Conservation (phyloP, 2,797 vertebrate species). For the Brachyalestes nurse region DNA sequence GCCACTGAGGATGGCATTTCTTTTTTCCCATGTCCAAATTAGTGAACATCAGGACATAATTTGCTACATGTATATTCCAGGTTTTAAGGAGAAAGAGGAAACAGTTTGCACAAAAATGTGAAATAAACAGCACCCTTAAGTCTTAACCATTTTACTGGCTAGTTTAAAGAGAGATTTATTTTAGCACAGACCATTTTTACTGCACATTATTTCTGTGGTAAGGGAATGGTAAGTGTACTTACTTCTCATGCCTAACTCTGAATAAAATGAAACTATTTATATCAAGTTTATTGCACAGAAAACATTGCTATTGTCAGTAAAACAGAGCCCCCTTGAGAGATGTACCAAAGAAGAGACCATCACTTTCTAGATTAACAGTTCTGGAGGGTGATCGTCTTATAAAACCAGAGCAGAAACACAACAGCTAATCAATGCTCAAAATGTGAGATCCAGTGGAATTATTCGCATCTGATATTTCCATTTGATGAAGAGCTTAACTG, state of each 20-base stretch:
- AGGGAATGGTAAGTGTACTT: background rate
- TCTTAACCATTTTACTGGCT: conserved; percentile 46
- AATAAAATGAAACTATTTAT: conserved; percentile 62
- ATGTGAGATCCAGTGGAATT: conserved; percentile 33
- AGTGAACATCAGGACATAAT: background rate
- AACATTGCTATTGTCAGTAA: conserved; percentile 45
- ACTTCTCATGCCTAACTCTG: background rate
- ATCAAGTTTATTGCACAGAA: conserved; percentile 13
- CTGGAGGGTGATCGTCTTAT: conserved; percentile 51
- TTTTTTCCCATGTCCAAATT: background rate
- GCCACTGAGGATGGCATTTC: background rate
- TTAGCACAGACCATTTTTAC: conserved; percentile 47
- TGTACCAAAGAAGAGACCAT: conserved; percentile 21
- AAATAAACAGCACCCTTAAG: conserved; percentile 62
- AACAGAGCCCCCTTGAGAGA: conserved; percentile 48
- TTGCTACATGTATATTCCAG: background rate
- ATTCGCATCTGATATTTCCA: conserved; percentile 1
- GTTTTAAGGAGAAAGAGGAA: background rate
- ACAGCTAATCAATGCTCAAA: conserved; percentile 63
- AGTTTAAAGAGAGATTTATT: conserved; percentile 54
- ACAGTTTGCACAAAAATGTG: background rate
- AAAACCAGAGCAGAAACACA: conserved; percentile 67
- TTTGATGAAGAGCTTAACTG: background rate
- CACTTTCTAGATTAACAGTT: conserved; percentile 35
- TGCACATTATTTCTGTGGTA: conserved; percentile 55